Evolutionary conservation across 2,113 vertebrate species (phyloP).

Genomic region (Hyperoodon ampullatus): DNA sequence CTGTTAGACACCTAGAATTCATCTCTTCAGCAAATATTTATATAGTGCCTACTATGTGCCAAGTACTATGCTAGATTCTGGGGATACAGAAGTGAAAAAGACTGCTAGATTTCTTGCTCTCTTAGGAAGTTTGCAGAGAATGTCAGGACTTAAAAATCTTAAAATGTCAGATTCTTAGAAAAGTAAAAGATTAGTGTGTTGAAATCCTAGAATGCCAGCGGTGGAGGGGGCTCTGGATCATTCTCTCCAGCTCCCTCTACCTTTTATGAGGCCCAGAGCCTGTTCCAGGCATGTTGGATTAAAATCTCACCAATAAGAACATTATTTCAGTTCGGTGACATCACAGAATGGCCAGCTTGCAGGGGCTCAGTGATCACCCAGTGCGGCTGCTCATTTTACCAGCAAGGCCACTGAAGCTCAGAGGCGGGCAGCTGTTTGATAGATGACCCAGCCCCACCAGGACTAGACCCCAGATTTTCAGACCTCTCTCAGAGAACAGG

Average conservation of each 20-base stretch:
- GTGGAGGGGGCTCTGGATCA: background rate
- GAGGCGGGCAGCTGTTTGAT: background rate
- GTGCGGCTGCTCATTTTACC: background rate
- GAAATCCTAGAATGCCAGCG: background rate
- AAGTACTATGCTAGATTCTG: background rate
- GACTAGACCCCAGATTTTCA: background rate
- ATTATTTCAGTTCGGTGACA: slow-evolving; percentile 41
- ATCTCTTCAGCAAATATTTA: background rate
- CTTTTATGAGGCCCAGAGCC: slow-evolving; percentile 31
- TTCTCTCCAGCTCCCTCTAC: background rate
- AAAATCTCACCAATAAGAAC: slow-evolving; percentile 41
- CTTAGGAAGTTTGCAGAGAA: background rate
- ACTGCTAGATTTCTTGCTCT: background rate
- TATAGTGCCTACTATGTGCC: background rate
- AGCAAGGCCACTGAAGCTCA: background rate
- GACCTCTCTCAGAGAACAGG: background rate
- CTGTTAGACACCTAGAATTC: background rate
- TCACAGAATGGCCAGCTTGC: background rate
- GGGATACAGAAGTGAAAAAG: background rate
- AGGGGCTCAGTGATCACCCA: background rate
- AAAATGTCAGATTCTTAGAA: background rate
- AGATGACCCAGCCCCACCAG: background rate
- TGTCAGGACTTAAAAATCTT: background rate
- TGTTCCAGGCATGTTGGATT: background rate
- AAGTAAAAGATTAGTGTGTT: background rate